Percentiles rank a stretch among this genome's conserved stretches.
phyloP scores from a whole-genome alignment of 2,113 vertebrate species.

The Corynorhinus townsendii region DNA sequence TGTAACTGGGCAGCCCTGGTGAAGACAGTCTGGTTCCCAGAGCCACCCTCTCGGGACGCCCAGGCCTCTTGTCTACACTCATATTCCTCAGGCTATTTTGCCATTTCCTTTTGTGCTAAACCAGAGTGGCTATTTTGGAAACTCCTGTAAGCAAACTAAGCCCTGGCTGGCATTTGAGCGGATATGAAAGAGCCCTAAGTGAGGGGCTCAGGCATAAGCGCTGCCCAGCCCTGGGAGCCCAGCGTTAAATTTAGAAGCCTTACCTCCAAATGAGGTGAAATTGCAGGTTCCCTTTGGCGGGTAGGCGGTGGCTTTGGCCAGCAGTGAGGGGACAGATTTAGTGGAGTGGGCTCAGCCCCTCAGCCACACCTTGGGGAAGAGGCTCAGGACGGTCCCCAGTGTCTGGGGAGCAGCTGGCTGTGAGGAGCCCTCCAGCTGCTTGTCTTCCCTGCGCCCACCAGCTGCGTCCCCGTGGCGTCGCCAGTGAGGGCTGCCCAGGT shows the following conservation, averaged over 20 bases:
- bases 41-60: not conserved
- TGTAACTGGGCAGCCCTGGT: not conserved
- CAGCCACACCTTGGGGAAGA: not conserved
- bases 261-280: conserved; percentile 70
- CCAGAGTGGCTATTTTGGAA: conserved; percentile 68
- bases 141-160: conserved; percentile 46
- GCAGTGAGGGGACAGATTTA: not conserved
- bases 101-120: conserved; percentile 50
- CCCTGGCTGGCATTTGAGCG: conserved; percentile 27
- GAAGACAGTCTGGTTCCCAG: not conserved
- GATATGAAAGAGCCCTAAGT: conserved; percentile 51
- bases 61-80: not conserved
- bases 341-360: not conserved
- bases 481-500: not conserved
- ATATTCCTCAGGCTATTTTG: not conserved
- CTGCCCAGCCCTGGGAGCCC: conserved; percentile 31
- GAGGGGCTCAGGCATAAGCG: conserved; percentile 34
- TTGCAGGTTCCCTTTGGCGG: conserved; percentile 64
- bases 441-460: not conserved
- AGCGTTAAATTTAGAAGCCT: conserved; percentile 63
- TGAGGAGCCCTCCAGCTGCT: not conserved
- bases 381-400: not conserved
- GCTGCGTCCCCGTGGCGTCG: not conserved
- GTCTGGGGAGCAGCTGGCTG: not conserved
- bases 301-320: not conserved